Conservation (phyloP, 2,113 vertebrate genomes). For the Psophia crepitans region DNA sequence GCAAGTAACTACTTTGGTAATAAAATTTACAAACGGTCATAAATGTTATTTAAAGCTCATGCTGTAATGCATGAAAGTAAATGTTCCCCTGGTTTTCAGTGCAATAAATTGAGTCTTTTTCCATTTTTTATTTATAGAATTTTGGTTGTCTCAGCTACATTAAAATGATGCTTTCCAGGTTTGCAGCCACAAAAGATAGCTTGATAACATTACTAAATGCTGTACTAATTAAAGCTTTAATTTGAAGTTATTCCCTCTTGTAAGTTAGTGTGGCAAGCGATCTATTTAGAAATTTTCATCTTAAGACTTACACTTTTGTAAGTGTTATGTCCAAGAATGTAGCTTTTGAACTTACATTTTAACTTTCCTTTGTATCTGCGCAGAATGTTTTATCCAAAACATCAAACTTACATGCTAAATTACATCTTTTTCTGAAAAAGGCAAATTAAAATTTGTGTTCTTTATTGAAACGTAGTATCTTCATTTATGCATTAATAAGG, state of each 20-base stretch:
- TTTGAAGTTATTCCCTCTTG: background rate
- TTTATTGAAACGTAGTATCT: background rate
- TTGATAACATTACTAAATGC: background rate
- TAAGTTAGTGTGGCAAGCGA: background rate
- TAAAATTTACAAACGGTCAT: background rate
- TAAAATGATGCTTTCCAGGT: background rate
- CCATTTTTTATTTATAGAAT: background rate
- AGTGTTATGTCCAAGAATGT: background rate
- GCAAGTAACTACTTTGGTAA: background rate
- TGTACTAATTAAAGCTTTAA: background rate
- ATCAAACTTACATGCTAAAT: background rate
- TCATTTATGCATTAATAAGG: background rate
- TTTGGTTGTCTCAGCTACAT: background rate
- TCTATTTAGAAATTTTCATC: background rate
- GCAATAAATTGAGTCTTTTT: background rate
- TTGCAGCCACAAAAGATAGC: background rate
- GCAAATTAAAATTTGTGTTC: background rate
- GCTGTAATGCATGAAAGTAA: background rate
- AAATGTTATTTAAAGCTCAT: background rate
- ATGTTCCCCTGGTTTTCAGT: background rate
- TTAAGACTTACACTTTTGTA: background rate
- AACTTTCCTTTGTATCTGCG: background rate
- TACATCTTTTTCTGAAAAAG: background rate
- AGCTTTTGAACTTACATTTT: background rate
- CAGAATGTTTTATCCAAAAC: background rate